Evolutionary conservation across 2,888 invertebrate species (phyloP).

Genomic region (Synergus umbraculus): DNA sequence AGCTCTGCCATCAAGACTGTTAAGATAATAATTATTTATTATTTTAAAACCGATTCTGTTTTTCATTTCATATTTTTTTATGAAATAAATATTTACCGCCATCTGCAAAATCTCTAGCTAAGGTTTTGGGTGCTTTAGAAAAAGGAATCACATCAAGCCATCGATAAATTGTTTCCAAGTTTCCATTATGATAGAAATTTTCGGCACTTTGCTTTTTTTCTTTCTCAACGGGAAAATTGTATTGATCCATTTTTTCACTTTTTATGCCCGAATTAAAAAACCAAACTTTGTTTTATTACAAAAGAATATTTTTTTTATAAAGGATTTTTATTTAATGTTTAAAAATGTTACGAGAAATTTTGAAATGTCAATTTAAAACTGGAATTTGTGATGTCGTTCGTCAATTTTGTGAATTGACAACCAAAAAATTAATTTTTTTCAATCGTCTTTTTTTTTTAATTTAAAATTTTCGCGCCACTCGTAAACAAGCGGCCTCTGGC

Average conservation of each 20-base stretch:
- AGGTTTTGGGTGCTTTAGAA: slow-evolving; percentile 23
- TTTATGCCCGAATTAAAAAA: background rate
- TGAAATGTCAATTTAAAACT: slow-evolving; percentile 23
- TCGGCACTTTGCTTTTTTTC: slow-evolving; percentile 34
- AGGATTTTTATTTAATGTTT: background rate
- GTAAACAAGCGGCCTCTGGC: background rate
- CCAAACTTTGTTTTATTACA: background rate
- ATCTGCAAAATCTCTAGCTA: slow-evolving; percentile 36
- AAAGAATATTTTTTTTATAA: slow-evolving; percentile 4
- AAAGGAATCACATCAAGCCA: slow-evolving; percentile 7
- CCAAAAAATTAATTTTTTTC: background rate
- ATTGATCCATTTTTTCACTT: slow-evolving; percentile 19
- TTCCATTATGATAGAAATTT: slow-evolving; percentile 2
- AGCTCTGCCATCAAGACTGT: slow-evolving; percentile 32
- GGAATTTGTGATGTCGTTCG: slow-evolving; percentile 1
- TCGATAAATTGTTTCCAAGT: slow-evolving; percentile 1
- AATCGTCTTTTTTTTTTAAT: slow-evolving; percentile 22
- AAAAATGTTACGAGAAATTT: background rate
- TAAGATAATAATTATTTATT: background rate
- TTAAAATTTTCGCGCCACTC: slow-evolving; percentile 22
- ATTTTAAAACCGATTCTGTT: background rate
- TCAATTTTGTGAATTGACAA: slow-evolving; percentile 10
- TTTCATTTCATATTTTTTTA: background rate
- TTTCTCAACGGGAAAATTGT: background rate
- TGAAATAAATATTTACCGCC: slow-evolving; percentile 10